Evolutionary conservation across 2,888 invertebrate species (phyloP).

Genomic region (Trachelus iudaicus): DNA sequence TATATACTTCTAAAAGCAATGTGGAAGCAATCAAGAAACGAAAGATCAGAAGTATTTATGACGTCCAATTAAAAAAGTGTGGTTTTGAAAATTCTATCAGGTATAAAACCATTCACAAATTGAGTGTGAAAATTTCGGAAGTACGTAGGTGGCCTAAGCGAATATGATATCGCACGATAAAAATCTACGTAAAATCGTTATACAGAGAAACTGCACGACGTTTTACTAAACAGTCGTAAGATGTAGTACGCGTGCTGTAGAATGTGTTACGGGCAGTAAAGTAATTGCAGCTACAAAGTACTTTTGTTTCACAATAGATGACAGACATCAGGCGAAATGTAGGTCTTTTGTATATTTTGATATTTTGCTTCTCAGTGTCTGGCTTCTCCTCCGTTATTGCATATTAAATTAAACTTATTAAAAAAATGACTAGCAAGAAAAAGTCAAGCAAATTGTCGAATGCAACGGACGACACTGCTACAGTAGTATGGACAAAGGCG

Average conservation of each 20-base stretch:
- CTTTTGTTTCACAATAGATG: background rate
- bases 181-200: background rate
- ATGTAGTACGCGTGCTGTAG: background rate
- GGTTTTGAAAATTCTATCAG: background rate
- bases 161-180: background rate
- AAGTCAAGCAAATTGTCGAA: background rate
- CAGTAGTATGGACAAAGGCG: slow-evolving; percentile 34
- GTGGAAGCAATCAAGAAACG: background rate
- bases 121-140: background rate
- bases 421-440: background rate
- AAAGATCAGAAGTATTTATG: background rate
- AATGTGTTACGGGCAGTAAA: background rate
- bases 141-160: background rate
- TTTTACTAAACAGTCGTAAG: background rate
- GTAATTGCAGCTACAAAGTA: background rate
- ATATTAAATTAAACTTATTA: background rate
- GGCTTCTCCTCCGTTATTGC: background rate
- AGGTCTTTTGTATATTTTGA: background rate
- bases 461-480: background rate
- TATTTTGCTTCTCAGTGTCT: background rate
- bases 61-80: background rate
- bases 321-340: background rate
- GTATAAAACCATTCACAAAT: background rate
- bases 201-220: background rate
- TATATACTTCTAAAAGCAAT: background rate